These are phyloP conservation scores for Pseudococcus viburni DNA, from an alignment of 2,888 invertebrate genomes.

Conservation along the genomic window DNA sequence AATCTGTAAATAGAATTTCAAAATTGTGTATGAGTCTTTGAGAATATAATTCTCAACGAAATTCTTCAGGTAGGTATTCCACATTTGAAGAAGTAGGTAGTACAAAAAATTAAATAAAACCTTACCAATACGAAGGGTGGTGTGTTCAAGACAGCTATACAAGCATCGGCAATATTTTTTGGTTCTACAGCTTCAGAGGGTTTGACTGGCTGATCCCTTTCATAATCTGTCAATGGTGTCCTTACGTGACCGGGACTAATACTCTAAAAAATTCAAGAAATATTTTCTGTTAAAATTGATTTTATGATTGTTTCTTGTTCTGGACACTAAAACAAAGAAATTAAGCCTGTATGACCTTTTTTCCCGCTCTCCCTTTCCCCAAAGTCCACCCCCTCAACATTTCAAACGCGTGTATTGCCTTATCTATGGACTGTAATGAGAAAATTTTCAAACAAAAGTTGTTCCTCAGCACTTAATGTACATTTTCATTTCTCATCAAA, in stretches of 20 bases:
- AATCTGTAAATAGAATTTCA: slow-evolving; percentile 5
- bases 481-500: too few species aligned
- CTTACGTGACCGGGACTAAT: slow-evolving; percentile 52
- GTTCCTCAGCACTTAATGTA: too few species aligned
- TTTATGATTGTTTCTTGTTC: too few species aligned
- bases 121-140: slow-evolving; percentile 50
- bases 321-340: too few species aligned
- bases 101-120: neutral
- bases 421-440: too few species aligned
- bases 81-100: neutral
- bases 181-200: slow-evolving; percentile 40
- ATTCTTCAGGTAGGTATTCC: neutral
- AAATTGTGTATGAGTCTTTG: neutral
- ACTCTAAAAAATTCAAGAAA: slow-evolving; percentile 21
- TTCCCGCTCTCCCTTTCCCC: too few species aligned
- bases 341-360: too few species aligned
- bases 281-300: neutral
- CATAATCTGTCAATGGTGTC: slow-evolving; percentile 24
- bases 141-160: slow-evolving; percentile 34
- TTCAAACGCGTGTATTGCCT: too few species aligned
- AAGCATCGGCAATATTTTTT: slow-evolving; percentile 43
- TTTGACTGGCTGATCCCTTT: neutral
- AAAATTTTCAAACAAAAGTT: too few species aligned
- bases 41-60: neutral
- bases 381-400: too few species aligned